Base-by-base conservation (phyloP, 2,797 vertebrate species). In the Gadopsis marmoratus region DNA sequence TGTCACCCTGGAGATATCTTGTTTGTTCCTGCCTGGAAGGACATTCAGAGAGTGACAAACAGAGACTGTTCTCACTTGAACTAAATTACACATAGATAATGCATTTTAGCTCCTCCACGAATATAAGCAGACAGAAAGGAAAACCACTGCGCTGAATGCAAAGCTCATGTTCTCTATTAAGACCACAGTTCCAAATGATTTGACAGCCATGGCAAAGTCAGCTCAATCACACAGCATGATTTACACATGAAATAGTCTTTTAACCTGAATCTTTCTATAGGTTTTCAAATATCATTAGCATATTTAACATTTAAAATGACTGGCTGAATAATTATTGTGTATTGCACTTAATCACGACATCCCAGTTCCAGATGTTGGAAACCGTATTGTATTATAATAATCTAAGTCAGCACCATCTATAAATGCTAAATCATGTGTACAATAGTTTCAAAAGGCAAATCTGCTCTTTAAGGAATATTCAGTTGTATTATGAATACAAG, bases 21-120 rank as follows among this genome's bases (percentile, higher is more conserved):
- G 72, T 90, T 85, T 85, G 67, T 65, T 81, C 74, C 50, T 76
- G 73, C 75, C 83, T 81, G 48, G 64, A 71, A 84, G 73, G 72
- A 81, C 72, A 80, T 75, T 74, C 31, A 29, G 43, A 55, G 31
- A 78, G 23, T 63, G 71, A 83, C 72, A 84, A 82, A 90, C 64
- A 66, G 29, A 54, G 33, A 62, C 37, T 75, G 53, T 47, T 74
- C 37, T 58, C 66, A 87, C 66, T 84, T 68, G 9, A 83, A 73
- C 55, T 71, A 70, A 84, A 83, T 72, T 71, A 75, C 60, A 76
- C 58, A 87, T 51, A 59, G 43, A 35, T 16, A 75, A 59, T 60
- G 76, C 31, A 59, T 80, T 82, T 77, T 51, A 74, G 71, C 60
- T 73, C 60, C 33, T 64, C 16, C 60, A 68, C 21, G 13, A 76